Evolutionary conservation across 2,888 invertebrate species (phyloP), one percentile per base, ranked within the genome.

Genomic region (Nemotelus nigrinus): DNA sequence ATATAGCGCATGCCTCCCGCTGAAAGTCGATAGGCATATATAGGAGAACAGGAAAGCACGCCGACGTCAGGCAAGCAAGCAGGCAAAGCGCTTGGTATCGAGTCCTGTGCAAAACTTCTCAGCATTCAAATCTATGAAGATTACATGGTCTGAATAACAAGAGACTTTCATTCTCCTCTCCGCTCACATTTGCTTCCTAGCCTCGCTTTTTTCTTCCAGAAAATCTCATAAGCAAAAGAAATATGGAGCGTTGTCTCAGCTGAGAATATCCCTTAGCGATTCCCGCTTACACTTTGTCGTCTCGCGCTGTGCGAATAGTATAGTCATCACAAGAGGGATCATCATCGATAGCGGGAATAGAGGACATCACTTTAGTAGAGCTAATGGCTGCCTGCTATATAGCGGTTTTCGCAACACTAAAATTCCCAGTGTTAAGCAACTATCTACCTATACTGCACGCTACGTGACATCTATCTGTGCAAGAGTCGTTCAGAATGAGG

Each of bases 131-230:
- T 45, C 65, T 65, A 65, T 47, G 47, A 25, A 25, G 45, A 65
- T 65, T 65, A 65, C 65, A 65, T 45, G 65, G 65, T 65, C 45
- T 65, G 65, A 47, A 44, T 65, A 65, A 47, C 41, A 60, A 60
- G 39, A 8, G 60, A 60, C 41, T 60, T 41, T 60, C 41, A 60
- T 25, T 25, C 25, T 25, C 25, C 25, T 25, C 25, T 25, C 25
- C 25, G 25, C 25, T 25, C 25, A 25, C 0, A 25, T 1, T 25
- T 25, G 25, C 25, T 25, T 25, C 25, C 25, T 25, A 25, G 25
- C 25, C 25, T 25, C 25, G 25, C 25, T 25, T 25, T 25, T 25
- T 25, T 25, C 25, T 25, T 25, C 25, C 25, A 1, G 25, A 25
- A 25, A 25, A 25, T 25, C 25, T 39, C 41, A 7, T 43, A 10